These are phyloP conservation scores for Notolabrus celidotus DNA, from an alignment of 2,797 vertebrate species.

Conservation along the genomic window DNA sequence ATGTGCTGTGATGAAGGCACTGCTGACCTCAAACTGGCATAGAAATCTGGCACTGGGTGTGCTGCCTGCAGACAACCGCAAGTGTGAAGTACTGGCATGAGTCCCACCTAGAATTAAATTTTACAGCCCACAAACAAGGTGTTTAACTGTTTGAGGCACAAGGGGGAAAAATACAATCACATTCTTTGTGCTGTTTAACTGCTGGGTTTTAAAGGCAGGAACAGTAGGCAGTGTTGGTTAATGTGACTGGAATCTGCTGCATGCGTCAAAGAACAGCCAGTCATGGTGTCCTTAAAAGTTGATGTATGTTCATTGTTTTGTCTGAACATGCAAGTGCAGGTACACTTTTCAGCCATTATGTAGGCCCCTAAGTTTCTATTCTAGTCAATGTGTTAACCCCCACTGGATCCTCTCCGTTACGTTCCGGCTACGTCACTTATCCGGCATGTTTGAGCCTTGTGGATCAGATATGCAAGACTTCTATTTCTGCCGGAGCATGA, in stretches of 20 bases:
- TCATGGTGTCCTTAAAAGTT: neutral
- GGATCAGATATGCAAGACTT: too few relatives aligned
- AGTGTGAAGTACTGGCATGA: slow-evolving; percentile 47
- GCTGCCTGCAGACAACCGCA: slow-evolving; percentile 40
- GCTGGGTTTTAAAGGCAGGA: slow-evolving; percentile 39
- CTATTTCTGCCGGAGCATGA: too few relatives aligned
- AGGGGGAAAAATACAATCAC: slow-evolving; percentile 11
- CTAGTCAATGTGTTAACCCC: too few relatives aligned
- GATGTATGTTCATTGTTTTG: neutral
- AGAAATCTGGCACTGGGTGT: slow-evolving; percentile 41
- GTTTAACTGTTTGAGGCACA: slow-evolving; percentile 62
- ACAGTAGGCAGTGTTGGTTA: slow-evolving; percentile 20
- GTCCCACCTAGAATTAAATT: slow-evolving; percentile 50
- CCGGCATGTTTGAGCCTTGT: too few relatives aligned
- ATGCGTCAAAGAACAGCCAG: neutral
- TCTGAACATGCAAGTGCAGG: too few relatives aligned
- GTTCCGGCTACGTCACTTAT: too few relatives aligned
- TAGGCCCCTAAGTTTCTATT: too few relatives aligned
- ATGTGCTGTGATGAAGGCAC: slow-evolving; percentile 48
- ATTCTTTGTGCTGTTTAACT: slow-evolving; percentile 41
- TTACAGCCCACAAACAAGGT: slow-evolving; percentile 63
- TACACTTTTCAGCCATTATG: too few relatives aligned
- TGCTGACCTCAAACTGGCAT: slow-evolving; percentile 36
- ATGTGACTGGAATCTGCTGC: slow-evolving; percentile 6
- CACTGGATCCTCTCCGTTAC: too few relatives aligned